A percentile compares a stretch with the other conserved stretches of the same genome.
Conservation (phyloP, 2,888 invertebrate genomes). For the Melangyna quadrimaculata region DNA sequence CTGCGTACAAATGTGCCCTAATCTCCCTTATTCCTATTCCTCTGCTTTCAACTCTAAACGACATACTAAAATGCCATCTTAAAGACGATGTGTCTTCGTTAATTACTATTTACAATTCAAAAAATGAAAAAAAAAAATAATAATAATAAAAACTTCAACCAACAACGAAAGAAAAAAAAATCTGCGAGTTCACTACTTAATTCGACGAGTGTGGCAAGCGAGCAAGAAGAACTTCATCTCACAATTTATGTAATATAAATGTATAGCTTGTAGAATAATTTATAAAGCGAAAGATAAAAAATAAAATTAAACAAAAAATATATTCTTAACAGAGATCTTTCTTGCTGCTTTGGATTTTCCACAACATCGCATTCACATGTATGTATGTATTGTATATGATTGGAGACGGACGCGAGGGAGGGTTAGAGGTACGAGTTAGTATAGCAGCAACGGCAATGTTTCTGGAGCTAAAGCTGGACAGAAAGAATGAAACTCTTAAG, state of each 20-base stretch:
- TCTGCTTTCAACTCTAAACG: constrained; percentile 38
- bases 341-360: constrained; percentile 50
- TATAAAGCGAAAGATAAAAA: constrained; percentile 46
- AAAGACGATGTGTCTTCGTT: constrained; percentile 71
- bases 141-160: constrained; percentile 3
- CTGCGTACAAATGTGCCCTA: neutral
- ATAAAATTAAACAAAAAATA: constrained; percentile 25
- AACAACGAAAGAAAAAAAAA: constrained; percentile 34
- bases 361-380: neutral
- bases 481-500: constrained; percentile 54
- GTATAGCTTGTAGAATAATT: constrained; percentile 60
- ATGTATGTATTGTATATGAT: too few species aligned
- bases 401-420: neutral
- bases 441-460: constrained; percentile 33
- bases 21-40: neutral
- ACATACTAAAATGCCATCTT: constrained; percentile 65
- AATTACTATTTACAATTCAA: constrained; percentile 70
- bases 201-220: constrained; percentile 65
- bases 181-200: constrained; percentile 63
- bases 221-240: constrained; percentile 58
- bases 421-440: neutral
- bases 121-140: constrained; percentile 22
- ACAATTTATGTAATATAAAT: constrained; percentile 62
- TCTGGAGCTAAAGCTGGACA: constrained; percentile 35
- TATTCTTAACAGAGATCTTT: constrained; percentile 47